These are phyloP conservation scores for Pristionchus japonicus DNA, from an alignment of 2,888 invertebrate genomes.

Conservation along the genomic window DNA sequence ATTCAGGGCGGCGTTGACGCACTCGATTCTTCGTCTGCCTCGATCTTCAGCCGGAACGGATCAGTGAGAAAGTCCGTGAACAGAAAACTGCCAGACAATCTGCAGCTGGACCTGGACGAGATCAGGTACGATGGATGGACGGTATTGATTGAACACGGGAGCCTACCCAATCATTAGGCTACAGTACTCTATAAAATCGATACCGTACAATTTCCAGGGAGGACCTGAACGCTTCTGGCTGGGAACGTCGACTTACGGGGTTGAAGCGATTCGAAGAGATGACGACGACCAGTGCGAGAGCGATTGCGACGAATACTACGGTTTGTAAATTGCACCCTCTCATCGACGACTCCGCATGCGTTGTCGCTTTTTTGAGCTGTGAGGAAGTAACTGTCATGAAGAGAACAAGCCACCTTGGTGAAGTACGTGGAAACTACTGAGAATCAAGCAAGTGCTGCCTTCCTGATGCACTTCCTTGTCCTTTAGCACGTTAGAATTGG, in stretches of 20 bases:
- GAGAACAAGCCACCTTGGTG: no score
- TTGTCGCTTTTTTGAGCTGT: no score
- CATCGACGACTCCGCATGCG: no score
- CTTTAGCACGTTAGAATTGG: neutral
- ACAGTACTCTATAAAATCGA: no score
- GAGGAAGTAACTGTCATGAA: no score
- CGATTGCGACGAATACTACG: conserved; percentile 58
- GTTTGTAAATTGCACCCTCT: neutral
- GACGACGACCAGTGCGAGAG: conserved; percentile 51
- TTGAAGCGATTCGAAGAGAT: conserved; percentile 59
- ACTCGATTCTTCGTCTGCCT: conserved; percentile 46
- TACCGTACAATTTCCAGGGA: no score
- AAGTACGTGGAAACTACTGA: no score
- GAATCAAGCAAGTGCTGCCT: no score
- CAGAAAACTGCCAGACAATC: conserved; percentile 58
- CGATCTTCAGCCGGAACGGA: conserved; percentile 25
- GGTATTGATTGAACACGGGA: no score
- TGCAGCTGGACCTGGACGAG: conserved; percentile 62
- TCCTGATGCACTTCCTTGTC: no score
- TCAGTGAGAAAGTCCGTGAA: conserved; percentile 52
- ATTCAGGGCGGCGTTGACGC: conserved; percentile 57
- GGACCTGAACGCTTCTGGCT: conserved; percentile 48
- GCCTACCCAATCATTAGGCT: no score
- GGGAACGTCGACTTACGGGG: conserved; percentile 58
- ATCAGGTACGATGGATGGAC: conserved; percentile 47